Conservation (phyloP, 2,888 invertebrate genomes). For the Dorcus parallelipipedus region DNA sequence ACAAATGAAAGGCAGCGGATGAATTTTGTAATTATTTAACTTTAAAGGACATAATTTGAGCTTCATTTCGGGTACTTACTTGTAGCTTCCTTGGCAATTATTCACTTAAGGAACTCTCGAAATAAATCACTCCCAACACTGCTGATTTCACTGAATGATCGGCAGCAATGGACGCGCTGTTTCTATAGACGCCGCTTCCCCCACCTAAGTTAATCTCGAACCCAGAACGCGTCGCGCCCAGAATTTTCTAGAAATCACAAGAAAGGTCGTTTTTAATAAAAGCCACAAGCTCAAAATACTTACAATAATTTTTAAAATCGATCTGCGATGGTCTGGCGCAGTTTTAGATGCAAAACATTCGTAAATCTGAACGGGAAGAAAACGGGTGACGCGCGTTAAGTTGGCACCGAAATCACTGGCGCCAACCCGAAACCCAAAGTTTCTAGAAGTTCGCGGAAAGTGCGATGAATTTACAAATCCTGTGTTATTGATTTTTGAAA, state of each 20-base stretch:
- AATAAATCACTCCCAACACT: neutral
- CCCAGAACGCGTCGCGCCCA: slow-evolving; percentile 18
- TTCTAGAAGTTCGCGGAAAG: too few relatives aligned
- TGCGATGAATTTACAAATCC: too few relatives aligned
- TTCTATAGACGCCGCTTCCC: slow-evolving; percentile 31
- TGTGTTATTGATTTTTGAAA: too few relatives aligned
- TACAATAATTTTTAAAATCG: too few relatives aligned
- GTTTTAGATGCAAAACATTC: too few relatives aligned
- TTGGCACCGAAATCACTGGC: too few relatives aligned
- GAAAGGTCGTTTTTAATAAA: neutral
- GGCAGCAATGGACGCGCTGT: slow-evolving; percentile 14
- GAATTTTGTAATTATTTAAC: too few relatives aligned
- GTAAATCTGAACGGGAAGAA: too few relatives aligned
- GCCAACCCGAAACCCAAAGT: too few relatives aligned
- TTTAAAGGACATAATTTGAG: neutral
- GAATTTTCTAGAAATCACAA: neutral
- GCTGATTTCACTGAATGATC: neutral
- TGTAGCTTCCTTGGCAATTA: neutral
- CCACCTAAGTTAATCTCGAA: slow-evolving; percentile 30
- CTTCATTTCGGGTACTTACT: slow-evolving; percentile 1
- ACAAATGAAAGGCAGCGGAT: slow-evolving; percentile 14
- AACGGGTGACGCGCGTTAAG: too few relatives aligned
- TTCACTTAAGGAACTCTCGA: neutral
- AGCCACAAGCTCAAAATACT: neutral
- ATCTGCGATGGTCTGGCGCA: too few relatives aligned